Percentiles rank a stretch among this genome's conserved stretches.
phyloP scores from a whole-genome alignment of 1,140 invertebrate genomes.

The Tribolium madens region DNA sequence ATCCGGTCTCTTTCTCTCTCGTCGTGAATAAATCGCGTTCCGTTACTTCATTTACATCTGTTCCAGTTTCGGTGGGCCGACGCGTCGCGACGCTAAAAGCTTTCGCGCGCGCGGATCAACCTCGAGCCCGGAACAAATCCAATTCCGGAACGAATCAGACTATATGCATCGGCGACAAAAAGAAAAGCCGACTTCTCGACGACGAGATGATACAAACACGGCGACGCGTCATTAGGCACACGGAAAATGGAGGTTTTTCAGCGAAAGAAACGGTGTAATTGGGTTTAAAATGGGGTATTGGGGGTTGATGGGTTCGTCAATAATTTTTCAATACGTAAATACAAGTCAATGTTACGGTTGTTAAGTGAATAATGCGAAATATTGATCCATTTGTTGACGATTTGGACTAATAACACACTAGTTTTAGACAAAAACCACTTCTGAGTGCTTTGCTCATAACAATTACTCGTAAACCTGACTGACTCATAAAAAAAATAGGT shows the following conservation, averaged over 20 bases:
- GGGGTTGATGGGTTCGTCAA: no score
- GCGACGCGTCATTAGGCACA: constrained; percentile 1
- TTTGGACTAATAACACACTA: no score
- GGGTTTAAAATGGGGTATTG: background rate
- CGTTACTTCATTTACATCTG: constrained; percentile 44
- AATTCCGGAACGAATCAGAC: constrained; percentile 33
- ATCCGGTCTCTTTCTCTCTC: background rate
- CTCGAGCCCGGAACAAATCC: constrained; percentile 12
- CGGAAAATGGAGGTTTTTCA: background rate
- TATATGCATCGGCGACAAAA: constrained; percentile 44
- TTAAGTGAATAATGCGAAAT: no score
- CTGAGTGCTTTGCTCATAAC: no score
- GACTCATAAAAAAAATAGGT: no score
- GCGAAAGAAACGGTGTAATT: background rate
- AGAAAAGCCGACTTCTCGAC: constrained; percentile 17
- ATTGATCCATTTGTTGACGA: no score
- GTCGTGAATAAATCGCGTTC: constrained; percentile 39
- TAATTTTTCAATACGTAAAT: no score
- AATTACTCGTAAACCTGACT: no score
- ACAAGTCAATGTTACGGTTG: no score
- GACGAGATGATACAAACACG: background rate
- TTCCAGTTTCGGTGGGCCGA: constrained; percentile 24
- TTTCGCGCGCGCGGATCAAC: constrained; percentile 9
- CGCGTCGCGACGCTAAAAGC: constrained; percentile 30
- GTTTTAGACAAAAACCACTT: no score